Conservation (phyloP, 1,140 invertebrate species). For the Ceratina calcarata region DNA sequence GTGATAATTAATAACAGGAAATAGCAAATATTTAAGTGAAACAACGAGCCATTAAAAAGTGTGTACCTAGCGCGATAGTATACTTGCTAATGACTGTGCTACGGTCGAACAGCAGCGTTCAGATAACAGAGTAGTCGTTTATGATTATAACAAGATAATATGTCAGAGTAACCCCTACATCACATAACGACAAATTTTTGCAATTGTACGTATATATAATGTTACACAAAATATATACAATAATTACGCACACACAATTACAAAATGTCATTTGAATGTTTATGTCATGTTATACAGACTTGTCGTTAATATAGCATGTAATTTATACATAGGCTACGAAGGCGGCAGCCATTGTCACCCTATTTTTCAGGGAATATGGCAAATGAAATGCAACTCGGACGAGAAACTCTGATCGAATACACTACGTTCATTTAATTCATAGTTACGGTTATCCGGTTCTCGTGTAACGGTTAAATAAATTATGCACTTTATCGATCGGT, state of each 20-base stretch:
- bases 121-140: neutral
- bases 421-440: neutral
- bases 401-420: neutral
- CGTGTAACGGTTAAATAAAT: constrained; percentile 40
- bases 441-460: constrained; percentile 13
- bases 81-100: neutral
- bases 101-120: neutral
- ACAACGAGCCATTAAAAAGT: neutral
- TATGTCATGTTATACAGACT: neutral
- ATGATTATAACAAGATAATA: neutral
- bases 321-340: neutral
- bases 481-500: constrained; percentile 28
- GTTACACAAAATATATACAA: no score
- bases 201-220: no score
- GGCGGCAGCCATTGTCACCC: neutral
- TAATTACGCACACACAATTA: neutral
- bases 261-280: neutral
- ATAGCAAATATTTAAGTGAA: neutral
- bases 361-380: neutral
- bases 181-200: no score
- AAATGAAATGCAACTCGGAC: neutral
- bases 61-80: neutral
- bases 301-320: no score
- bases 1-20: no score
- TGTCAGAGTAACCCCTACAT: neutral